These are phyloP conservation scores for Oostethus manadensis DNA, from an alignment of 2,113 vertebrate genomes.

Conservation along the genomic window DNA sequence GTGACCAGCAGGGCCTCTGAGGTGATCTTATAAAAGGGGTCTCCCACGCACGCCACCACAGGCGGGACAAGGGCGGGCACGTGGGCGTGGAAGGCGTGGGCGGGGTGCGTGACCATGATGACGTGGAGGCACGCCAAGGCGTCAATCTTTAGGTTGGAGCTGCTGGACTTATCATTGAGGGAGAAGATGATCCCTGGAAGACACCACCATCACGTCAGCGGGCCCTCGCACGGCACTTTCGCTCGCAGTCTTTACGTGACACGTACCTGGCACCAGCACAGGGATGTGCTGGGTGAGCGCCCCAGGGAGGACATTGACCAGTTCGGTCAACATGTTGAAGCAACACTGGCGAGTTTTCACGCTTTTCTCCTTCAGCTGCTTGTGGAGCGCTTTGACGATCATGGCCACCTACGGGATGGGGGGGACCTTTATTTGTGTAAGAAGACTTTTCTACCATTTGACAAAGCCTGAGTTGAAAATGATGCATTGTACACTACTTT, in stretches of 20 bases:
- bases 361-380: slow-evolving; percentile 98
- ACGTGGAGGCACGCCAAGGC: slow-evolving; percentile 94
- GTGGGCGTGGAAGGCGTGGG: slow-evolving; percentile 95
- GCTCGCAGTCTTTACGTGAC: not conserved
- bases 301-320: slow-evolving; percentile 94
- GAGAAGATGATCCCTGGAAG: slow-evolving; percentile 93
- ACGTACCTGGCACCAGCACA: slow-evolving; percentile 90
- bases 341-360: slow-evolving; percentile 98
- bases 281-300: slow-evolving; percentile 92
- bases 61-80: slow-evolving; percentile 92
- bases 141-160: slow-evolving; percentile 97
- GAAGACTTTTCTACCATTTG: too few species aligned
- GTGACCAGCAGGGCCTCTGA: slow-evolving; percentile 96
- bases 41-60: slow-evolving; percentile 94
- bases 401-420: slow-evolving; percentile 82
- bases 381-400: slow-evolving; percentile 96
- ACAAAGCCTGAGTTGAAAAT: too few species aligned
- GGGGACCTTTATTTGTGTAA: too few species aligned
- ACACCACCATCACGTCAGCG: not conserved
- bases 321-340: slow-evolving; percentile 98
- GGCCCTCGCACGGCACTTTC: not conserved
- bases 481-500: too few species aligned
- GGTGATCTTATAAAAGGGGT: slow-evolving; percentile 98
- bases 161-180: slow-evolving; percentile 96
- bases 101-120: slow-evolving; percentile 93